Evolutionary conservation across 2,113 vertebrate genomes (phyloP).

Genomic region (Phoenicopterus ruber): DNA sequence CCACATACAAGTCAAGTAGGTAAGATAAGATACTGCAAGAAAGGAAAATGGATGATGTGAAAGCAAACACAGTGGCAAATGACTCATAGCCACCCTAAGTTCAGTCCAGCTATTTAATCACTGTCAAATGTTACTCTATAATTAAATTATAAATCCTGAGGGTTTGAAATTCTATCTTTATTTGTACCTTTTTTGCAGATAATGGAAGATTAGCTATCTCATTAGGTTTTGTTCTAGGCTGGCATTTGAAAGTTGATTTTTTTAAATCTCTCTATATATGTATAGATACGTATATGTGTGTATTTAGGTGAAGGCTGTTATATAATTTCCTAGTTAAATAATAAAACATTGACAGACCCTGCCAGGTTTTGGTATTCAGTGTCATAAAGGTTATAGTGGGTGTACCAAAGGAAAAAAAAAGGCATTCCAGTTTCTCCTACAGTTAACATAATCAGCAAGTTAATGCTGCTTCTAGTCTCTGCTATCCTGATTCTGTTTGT

Average conservation of each 20-base stretch:
- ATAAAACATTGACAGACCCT: neutral
- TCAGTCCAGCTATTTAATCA: neutral
- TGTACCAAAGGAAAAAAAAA: neutral
- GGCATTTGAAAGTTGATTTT: neutral
- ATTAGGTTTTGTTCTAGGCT: neutral
- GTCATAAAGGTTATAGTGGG: neutral
- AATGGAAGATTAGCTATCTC: neutral
- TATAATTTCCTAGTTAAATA: neutral
- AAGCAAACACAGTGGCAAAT: neutral
- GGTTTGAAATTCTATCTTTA: neutral
- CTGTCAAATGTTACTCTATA: neutral
- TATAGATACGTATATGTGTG: neutral
- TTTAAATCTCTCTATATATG: neutral
- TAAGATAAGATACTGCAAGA: neutral
- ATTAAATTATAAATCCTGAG: neutral
- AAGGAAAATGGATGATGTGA: neutral
- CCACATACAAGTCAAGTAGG: neutral
- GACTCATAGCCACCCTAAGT: neutral
- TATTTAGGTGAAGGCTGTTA: neutral
- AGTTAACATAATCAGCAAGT: neutral
- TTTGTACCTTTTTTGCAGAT: neutral
- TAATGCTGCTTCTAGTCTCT: neutral
- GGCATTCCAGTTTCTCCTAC: neutral
- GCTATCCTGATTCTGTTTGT: neutral
- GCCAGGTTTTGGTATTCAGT: neutral